Base-by-base conservation (phyloP, 2,888 invertebrate genomes). In the Rhamphomyia laevipes region DNA sequence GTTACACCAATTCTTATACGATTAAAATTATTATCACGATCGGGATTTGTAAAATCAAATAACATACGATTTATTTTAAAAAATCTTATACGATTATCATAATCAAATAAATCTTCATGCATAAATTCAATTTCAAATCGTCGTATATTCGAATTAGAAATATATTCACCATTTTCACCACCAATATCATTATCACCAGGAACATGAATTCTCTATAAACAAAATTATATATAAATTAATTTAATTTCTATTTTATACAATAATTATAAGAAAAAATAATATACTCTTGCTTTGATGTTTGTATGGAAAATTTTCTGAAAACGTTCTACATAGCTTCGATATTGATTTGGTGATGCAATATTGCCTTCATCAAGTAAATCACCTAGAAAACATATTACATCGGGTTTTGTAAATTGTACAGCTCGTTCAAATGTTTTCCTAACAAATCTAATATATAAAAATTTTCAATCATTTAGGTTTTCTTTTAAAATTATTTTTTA, bases 181-280 rank as follows among this genome's bases (percentile, higher is more conserved):
- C 96, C 97, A 51, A 97, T 90, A 64, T 97, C 97, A 70, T 97
- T 97, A 67, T 97, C 97, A 6, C 97, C 97, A 17, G 95, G 90
- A 53, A 96, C 69, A 76, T 86, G 93, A 47, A 96, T 74, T 70
- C 79, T 78, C 86, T 86, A 68, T n/a, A 30, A 73, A 59, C 21
- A 41, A 40, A 23, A 43, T 40, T 54, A 44, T 21, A 27, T 23
- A 23, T 41, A 18, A 23, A 42, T 27, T 21, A 15, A 13, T 21
- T 15, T n/a, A 2, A 38, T 9, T 23, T n/a, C n/a, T n/a, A n/a
- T n/a, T n/a, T n/a, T n/a, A n/a, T n/a, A 42, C 23, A 42, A 7
- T 27, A 7, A 27, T 1, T 17, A 17, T 21, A 18, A 6, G n/a
- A 16, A 11, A 23, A 15, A 11, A 5, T n/a, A 5, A 58, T 59